Conservation (phyloP, 2,797 vertebrate species). For the Furcifer pardalis region DNA sequence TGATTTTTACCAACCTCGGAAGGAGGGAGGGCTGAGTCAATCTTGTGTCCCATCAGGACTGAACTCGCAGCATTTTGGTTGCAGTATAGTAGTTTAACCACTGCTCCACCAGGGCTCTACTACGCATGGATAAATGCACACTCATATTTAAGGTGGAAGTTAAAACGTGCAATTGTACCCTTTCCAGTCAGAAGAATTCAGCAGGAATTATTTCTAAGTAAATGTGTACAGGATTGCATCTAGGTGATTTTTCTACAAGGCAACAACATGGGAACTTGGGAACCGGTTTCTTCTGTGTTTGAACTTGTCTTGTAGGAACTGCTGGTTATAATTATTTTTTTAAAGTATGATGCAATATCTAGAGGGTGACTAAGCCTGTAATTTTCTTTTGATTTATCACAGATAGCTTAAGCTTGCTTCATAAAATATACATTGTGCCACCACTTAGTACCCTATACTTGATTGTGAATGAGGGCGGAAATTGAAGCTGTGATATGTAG, state of each 20-base stretch:
- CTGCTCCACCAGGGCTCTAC: no score
- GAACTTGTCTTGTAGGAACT: slow-evolving; percentile 43
- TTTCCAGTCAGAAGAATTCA: background rate
- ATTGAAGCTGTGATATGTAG: background rate
- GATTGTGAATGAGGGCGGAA: background rate
- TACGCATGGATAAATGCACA: no score
- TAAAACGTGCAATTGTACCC: background rate
- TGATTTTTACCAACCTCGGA: no score
- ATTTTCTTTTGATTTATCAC: slow-evolving; percentile 42
- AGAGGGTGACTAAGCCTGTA: slow-evolving; percentile 38
- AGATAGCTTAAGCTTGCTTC: slow-evolving; percentile 12
- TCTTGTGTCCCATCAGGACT: no score
- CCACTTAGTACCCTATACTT: slow-evolving; percentile 14
- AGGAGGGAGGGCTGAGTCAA: no score
- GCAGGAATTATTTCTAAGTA: background rate
- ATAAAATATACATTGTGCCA: slow-evolving; percentile 29
- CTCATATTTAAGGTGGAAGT: background rate
- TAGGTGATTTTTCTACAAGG: background rate
- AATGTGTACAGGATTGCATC: background rate
- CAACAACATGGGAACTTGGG: background rate
- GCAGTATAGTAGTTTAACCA: no score
- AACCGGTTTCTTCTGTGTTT: background rate
- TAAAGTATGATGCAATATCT: background rate
- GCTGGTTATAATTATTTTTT: slow-evolving; percentile 42
- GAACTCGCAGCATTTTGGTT: no score